Evolutionary conservation across 2,113 vertebrate genomes (phyloP), one percentile per base, ranked within the genome.

Genomic region (Bungarus multicinctus): DNA sequence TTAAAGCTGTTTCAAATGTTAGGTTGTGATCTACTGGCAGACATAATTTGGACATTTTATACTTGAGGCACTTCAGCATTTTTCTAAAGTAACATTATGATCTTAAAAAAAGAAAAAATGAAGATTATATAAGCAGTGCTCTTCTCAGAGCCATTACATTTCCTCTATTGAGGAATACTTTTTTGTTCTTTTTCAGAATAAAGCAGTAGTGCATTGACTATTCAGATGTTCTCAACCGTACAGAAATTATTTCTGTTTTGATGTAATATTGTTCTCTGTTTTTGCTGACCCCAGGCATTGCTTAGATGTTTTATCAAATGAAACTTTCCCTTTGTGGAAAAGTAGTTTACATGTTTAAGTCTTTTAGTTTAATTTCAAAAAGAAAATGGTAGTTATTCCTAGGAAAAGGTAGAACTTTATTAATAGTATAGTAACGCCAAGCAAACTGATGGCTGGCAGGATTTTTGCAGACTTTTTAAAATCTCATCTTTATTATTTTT

Each of bases 181-280:
- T 91, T 92, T 95, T 39, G 90, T 92, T 94, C 95, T 88, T n/a
- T 96, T 94, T 74, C 86, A 93, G 95, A 85, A 52, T 86, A 94
- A 85, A 95, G 58, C 85, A 92, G 93, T 47, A 93, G 94, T 93
- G 94, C 88, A 43, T 64, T 54, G 64, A 91, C 93, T 95, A 91
- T 95, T 95, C 90, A 96, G 93, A 96, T 89, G 93, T 95, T 96
- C 92, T 97, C 93, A 94, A 95, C 95, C 96, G 91, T 95, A 91
- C 85, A 94, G 92, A 95, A 97, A 95, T 93, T 89, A 20, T 91
- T 85, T 95, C 94, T 85, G 90, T 96, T 94, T 95, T 89, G 92
- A 53, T 1, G 94, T 95, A 93, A 85, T 95, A 93, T 2, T 0
- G 86, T 89, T 94, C 94, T 95, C 92, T 95, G 1, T 92, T 95